Evolutionary conservation across 1,140 invertebrate species (phyloP), one percentile per base, ranked within the genome.

Genomic region (Rhysida immarginata): DNA sequence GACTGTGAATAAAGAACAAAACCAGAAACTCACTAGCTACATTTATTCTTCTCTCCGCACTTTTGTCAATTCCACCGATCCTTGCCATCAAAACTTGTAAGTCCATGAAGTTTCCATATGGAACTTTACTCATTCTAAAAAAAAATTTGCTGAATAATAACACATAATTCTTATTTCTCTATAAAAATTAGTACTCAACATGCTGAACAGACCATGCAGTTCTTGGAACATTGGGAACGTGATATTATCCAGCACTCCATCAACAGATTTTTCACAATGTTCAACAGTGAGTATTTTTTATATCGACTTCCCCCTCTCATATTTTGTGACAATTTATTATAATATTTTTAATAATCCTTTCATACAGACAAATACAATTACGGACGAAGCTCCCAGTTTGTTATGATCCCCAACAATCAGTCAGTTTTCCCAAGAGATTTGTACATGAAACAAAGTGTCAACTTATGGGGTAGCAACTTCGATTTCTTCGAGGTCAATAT

Each of bases 61-160:
- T 21, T 20, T 29, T 16, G 55, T 27, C 18, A 56, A 56, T 24
- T 16, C 49, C 26, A 49, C 55, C n/a, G 25, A 56, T 25, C 55
- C 55, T 8, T 56, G 55, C 27, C 2, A 27, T 24, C 2, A 42
- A 21, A 11, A 49, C 18, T 16, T 56, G 55, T 56, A 56, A 48
- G 54, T 50, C 5, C 8, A 46, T 18, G 5, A 46, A 18, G n/a
- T n/a, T n/a, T n/a, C n/a, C n/a, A n/a, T n/a, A n/a, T n/a, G n/a
- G n/a, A n/a, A n/a, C n/a, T n/a, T n/a, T n/a, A n/a, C n/a, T n/a
- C n/a, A n/a, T n/a, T n/a, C n/a, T n/a, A n/a, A n/a, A n/a, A n/a
- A n/a, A n/a, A n/a, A n/a, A 11, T 41, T n/a, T n/a, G n/a, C n/a
- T n/a, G n/a, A n/a, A n/a, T n/a, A n/a, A n/a, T n/a, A n/a, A n/a